Evolutionary conservation across 2,888 invertebrate genomes (phyloP).

Genomic region (Cerastis leucographa): DNA sequence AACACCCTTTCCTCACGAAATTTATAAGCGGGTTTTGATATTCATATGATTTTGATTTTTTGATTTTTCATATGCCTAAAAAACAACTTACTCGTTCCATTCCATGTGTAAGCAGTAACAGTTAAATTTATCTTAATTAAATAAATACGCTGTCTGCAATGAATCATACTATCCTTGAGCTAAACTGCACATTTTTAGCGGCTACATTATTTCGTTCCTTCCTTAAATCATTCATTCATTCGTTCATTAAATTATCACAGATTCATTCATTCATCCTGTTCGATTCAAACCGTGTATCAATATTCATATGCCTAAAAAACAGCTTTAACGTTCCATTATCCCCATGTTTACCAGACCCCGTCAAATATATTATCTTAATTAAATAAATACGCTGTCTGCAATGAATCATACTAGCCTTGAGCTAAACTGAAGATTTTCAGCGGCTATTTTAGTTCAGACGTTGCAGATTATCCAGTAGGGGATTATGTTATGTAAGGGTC

Average conservation of each 20-base stretch:
- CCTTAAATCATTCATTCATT: neutral
- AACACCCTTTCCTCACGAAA: too few relatives aligned
- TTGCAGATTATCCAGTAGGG: neutral
- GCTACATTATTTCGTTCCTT: too few relatives aligned
- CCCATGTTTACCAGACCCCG: neutral
- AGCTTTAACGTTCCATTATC: neutral
- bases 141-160: too few relatives aligned
- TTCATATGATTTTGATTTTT: too few relatives aligned
- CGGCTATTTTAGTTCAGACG: conserved; percentile 15
- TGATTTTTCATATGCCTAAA: too few relatives aligned
- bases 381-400: conserved; percentile 50
- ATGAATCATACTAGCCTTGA: conserved; percentile 53
- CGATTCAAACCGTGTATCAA: neutral
- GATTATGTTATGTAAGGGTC: conserved; percentile 7
- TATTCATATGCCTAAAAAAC: neutral
- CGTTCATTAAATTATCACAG: neutral
- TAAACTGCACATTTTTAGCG: too few relatives aligned
- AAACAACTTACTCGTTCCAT: too few relatives aligned
- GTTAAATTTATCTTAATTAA: too few relatives aligned
- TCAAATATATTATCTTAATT: conserved; percentile 53
- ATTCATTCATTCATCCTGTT: neutral
- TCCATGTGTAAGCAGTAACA: too few relatives aligned
- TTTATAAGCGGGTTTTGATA: too few relatives aligned
- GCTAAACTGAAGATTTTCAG: conserved; percentile 20
- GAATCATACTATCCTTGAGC: too few relatives aligned